Evolutionary conservation across 2,113 vertebrate species (phyloP).

Genomic region (Grallaria varia): DNA sequence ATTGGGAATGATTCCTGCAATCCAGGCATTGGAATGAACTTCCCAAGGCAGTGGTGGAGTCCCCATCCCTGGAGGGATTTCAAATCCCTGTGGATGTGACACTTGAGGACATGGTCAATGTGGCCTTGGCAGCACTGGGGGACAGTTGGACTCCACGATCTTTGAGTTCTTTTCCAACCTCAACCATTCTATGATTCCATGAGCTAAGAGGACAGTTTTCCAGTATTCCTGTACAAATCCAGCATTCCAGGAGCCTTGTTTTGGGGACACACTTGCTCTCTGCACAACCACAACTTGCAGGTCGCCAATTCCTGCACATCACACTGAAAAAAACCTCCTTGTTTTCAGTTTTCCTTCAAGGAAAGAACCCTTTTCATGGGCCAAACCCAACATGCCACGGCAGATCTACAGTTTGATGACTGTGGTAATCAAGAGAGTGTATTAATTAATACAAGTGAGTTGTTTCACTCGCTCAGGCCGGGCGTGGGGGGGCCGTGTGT

Average conservation of each 20-base stretch:
- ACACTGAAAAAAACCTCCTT: accelerated
- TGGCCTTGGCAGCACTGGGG: neutral
- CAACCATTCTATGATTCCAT: neutral
- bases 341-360: neutral
- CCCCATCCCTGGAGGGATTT: neutral
- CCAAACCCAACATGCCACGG: neutral
- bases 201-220: neutral
- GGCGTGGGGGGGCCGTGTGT: accelerated
- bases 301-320: neutral
- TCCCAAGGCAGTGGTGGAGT: neutral
- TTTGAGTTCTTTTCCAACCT: neutral
- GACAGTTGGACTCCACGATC: neutral
- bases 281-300: neutral
- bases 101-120: too few species aligned
- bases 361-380: neutral
- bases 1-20: neutral
- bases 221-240: neutral
- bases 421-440: accelerated
- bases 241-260: accelerated
- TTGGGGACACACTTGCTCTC: neutral
- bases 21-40: too few species aligned
- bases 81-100: neutral
- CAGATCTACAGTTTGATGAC: accelerated
- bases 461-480: neutral
- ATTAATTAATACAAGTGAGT: neutral